A percentile compares a stretch with the other conserved stretches of the same genome.
phyloP scores from a whole-genome alignment of 1,140 invertebrate genomes.

The Maconellicoccus hirsutus region DNA sequence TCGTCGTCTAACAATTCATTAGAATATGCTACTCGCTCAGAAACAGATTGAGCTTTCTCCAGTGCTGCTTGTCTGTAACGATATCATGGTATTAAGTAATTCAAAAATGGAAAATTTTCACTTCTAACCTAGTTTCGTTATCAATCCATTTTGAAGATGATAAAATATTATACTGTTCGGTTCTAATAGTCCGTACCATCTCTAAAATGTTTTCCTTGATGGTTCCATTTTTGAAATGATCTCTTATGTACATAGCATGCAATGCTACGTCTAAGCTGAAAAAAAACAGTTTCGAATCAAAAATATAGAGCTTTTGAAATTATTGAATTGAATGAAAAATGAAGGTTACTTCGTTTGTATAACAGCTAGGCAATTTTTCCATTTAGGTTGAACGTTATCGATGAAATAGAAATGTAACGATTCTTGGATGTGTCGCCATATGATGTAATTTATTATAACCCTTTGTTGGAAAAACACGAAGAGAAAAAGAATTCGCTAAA shows the following conservation, averaged over 20 bases:
- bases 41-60: conserved; percentile 43
- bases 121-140: not conserved
- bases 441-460: conserved; percentile 1
- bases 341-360: not conserved
- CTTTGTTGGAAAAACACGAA: not conserved
- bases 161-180: not conserved
- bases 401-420: not conserved
- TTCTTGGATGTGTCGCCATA: not conserved
- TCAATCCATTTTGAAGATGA: not conserved
- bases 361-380: not conserved
- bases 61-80: conserved; percentile 34
- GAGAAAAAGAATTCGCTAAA: not conserved
- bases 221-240: not conserved
- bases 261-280: not conserved
- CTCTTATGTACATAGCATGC: not conserved
- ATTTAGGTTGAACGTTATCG: not conserved
- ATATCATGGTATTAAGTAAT: no score
- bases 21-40: conserved; percentile 44
- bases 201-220: not conserved
- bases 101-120: not conserved
- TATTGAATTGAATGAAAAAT: not conserved
- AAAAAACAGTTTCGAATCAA: not conserved
- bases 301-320: not conserved
- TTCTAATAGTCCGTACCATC: not conserved
- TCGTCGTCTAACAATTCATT: conserved; percentile 41